Evolutionary conservation across 2,888 invertebrate species (phyloP).

Genomic region (Clusia tigrina): DNA sequence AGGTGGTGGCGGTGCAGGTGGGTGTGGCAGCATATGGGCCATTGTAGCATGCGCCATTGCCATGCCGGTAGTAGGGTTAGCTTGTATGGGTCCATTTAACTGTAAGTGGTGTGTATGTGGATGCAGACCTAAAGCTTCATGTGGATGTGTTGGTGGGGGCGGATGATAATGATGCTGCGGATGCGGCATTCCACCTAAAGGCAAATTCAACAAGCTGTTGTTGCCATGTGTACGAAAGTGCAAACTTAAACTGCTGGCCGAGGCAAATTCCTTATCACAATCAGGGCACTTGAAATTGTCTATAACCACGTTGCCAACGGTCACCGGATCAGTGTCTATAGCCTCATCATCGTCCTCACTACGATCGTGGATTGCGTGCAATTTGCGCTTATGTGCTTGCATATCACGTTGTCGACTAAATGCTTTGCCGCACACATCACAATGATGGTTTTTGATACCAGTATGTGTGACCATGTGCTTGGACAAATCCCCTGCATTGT

Average conservation of each 20-base stretch:
- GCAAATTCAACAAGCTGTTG: conserved; percentile 50
- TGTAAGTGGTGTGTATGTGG: conserved; percentile 43
- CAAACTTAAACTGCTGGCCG: conserved; percentile 57
- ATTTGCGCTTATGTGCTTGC: conserved; percentile 64
- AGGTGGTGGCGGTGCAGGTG: conserved; percentile 57
- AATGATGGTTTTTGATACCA: conserved; percentile 69
- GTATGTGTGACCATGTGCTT: conserved; percentile 71
- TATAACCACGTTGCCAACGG: conserved; percentile 41
- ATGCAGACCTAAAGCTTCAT: conserved; percentile 41
- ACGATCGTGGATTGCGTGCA: conserved; percentile 51
- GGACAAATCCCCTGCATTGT: conserved; percentile 70
- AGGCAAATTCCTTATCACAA: conserved; percentile 61
- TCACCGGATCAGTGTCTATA: conserved; percentile 45
- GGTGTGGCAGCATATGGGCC: conserved; percentile 54
- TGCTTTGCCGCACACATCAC: conserved; percentile 68
- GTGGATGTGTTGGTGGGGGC: conserved; percentile 38
- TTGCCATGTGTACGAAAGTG: conserved; percentile 62
- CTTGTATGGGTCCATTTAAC: conserved; percentile 48
- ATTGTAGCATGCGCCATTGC: conserved; percentile 46
- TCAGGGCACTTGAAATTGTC: conserved; percentile 62
- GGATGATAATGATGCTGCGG: conserved; percentile 33
- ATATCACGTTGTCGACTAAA: conserved; percentile 69
- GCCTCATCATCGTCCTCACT: conserved; percentile 49
- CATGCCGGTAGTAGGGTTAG: conserved; percentile 48
- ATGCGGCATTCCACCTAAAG: conserved; percentile 36